Conservation (phyloP, 2,113 vertebrate species). For the Eulacestoma nigropectus region DNA sequence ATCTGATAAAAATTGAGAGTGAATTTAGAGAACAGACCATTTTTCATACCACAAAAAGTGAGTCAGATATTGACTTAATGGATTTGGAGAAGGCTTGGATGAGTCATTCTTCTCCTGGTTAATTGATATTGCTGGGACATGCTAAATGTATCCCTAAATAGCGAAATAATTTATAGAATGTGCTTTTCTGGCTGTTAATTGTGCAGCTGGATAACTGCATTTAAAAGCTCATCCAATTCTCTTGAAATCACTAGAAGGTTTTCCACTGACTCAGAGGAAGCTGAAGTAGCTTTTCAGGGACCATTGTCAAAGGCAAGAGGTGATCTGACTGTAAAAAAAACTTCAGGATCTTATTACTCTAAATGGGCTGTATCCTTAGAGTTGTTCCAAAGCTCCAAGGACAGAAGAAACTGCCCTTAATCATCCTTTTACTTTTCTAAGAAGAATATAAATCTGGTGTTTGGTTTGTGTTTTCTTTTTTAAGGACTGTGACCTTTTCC, state of each 20-base stretch:
- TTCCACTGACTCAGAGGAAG: conserved; percentile 57
- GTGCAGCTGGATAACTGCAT: conserved; percentile 59
- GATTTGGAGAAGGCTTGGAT: conserved; percentile 44
- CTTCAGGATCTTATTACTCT: not conserved
- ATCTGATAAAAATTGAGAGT: conserved; percentile 34
- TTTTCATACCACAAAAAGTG: conserved; percentile 43
- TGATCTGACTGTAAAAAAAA: conserved; percentile 15
- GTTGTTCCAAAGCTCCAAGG: not conserved
- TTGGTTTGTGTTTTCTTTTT: not conserved
- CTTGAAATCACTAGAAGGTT: conserved; percentile 59
- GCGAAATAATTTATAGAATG: conserved; percentile 61
- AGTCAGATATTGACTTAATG: conserved; percentile 61
- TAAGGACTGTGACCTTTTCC: conserved; percentile 14
- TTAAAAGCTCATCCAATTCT: conserved; percentile 53
- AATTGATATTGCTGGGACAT: conserved; percentile 55
- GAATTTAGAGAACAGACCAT: not conserved
- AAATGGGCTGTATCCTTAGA: not conserved
- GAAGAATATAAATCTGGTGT: not conserved
- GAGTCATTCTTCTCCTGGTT: conserved; percentile 49
- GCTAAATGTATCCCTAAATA: conserved; percentile 56
- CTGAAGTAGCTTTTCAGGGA: conserved; percentile 51
- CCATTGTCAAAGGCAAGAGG: conserved; percentile 41
- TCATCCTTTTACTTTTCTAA: not conserved
- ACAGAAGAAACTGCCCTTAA: not conserved
- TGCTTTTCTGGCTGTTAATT: conserved; percentile 59